A percentile compares a stretch with the other conserved stretches of the same genome.
phyloP scores from a whole-genome alignment of 2,113 vertebrate species.

The Brienomyrus brachyistius region DNA sequence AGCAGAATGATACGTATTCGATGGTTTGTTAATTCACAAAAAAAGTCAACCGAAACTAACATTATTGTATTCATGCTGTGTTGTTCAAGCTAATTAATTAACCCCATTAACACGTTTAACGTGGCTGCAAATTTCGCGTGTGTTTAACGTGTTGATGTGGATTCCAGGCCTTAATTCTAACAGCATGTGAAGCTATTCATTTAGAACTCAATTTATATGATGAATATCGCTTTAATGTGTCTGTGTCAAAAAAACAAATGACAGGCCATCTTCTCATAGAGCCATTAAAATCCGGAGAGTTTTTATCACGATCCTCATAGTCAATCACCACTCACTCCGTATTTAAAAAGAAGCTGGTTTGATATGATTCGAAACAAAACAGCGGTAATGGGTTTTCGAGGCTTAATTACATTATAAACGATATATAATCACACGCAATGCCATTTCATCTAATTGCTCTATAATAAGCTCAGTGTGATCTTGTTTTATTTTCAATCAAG shows the following conservation, averaged over 20 bases:
- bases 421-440: background rate
- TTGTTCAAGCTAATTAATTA: conserved; percentile 56
- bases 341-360: background rate
- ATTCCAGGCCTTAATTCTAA: conserved; percentile 50
- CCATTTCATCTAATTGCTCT: background rate
- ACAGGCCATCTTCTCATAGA: background rate
- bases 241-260: background rate
- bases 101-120: conserved; percentile 55
- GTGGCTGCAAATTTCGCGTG: conserved; percentile 36
- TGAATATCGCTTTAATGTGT: background rate
- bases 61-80: conserved; percentile 68
- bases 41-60: conserved; percentile 51
- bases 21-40: conserved; percentile 21
- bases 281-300: background rate
- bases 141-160: conserved; percentile 53
- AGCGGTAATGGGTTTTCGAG: background rate
- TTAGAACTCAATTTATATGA: background rate
- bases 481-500: background rate
- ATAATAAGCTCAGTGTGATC: background rate
- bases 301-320: background rate
- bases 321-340: background rate
- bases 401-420: background rate
- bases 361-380: background rate
- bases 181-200: conserved; percentile 27
- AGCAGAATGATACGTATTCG: background rate